A percentile compares a stretch with the other conserved stretches of the same genome.
phyloP scores from a whole-genome alignment of 2,888 invertebrate genomes.

The Imbricaverruca yamaguchii region DNA sequence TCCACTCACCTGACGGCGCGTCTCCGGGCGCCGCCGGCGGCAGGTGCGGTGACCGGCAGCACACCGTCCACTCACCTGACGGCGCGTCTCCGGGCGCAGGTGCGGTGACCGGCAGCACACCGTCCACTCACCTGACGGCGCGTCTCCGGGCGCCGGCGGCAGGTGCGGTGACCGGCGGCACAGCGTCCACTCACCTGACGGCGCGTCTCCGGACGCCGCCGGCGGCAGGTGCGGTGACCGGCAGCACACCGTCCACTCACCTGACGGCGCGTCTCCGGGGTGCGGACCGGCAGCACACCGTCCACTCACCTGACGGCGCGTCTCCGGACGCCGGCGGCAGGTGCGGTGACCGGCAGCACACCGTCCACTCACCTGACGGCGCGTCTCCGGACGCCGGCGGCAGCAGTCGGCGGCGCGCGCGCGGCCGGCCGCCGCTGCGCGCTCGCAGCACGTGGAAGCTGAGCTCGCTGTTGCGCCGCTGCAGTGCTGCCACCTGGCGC shows the following conservation, averaged over 20 bases:
- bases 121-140: background rate
- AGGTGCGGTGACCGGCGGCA: background rate
- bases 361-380: background rate
- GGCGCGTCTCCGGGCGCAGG: background rate
- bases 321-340: background rate
- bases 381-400: background rate
- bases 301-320: background rate
- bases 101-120: background rate
- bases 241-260: background rate
- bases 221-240: background rate
- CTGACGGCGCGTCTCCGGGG: background rate
- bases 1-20: background rate
- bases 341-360: too few relatives aligned
- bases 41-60: background rate
- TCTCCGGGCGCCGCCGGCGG: background rate
- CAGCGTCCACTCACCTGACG: background rate
- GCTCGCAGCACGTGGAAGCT: background rate
- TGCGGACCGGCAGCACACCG: too few relatives aligned
- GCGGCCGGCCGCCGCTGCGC: background rate
- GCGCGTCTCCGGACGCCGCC: background rate
- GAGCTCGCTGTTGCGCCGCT: background rate
- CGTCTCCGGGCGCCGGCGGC: background rate
- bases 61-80: background rate
- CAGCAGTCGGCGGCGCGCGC: background rate
- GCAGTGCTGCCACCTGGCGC: slow-evolving; percentile 6